Conservation (phyloP, 2,113 vertebrate genomes). For the Coracopsis vasa region DNA sequence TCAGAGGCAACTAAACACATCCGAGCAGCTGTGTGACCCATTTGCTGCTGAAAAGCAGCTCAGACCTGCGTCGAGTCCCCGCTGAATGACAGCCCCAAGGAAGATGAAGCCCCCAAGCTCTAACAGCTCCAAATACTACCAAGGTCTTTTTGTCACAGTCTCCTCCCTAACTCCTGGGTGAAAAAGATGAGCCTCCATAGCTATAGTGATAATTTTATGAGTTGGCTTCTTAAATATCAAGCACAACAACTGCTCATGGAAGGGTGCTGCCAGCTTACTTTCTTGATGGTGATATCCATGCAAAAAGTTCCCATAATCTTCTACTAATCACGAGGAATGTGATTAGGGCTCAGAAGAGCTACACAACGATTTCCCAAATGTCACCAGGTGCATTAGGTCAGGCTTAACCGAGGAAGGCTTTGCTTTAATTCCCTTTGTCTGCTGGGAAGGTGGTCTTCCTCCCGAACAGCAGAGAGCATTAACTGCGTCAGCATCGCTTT, state of each 20-base stretch:
- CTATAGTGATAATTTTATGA: not conserved
- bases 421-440: fast-evolving
- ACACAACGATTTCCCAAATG: not conserved
- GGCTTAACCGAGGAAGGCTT: not conserved
- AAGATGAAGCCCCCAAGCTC: not conserved
- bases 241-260: not conserved
- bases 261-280: not conserved
- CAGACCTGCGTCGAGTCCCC: fast-evolving
- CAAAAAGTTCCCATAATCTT: not conserved
- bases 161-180: not conserved
- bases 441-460: not conserved
- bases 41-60: not conserved
- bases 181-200: not conserved
- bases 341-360: not conserved
- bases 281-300: not conserved
- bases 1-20: not conserved
- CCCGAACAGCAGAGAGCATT: not conserved
- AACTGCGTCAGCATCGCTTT: not conserved
- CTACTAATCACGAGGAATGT: not conserved
- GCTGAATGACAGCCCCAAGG: not conserved
- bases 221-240: conserved; percentile 5
- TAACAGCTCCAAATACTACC: not conserved
- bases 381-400: not conserved
- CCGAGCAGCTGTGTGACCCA: not conserved
- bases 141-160: not conserved